A percentile compares a stretch with the other conserved stretches of the same genome.
Evolutionary conservation across 2,797 vertebrate genomes (phyloP).

Genomic region (Prunella strophiata): DNA sequence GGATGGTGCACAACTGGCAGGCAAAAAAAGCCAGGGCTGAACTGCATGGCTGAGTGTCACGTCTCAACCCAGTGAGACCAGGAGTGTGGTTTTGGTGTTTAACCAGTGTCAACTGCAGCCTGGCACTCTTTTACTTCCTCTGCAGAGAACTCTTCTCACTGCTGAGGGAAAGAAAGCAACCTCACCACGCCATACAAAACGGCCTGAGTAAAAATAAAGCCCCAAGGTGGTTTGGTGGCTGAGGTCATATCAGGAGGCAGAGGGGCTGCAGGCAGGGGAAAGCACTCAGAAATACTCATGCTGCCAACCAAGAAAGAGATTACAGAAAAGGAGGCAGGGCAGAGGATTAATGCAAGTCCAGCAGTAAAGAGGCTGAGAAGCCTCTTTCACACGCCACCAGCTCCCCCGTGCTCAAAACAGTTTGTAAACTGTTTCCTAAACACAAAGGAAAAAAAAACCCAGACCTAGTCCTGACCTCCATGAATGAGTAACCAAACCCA

Average conservation of each 20-base stretch:
- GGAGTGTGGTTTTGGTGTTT: conserved; percentile 89
- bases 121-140: conserved; percentile 93
- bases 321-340: conserved; percentile 19
- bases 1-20: conserved; percentile 33
- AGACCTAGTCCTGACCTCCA: conserved; percentile 52
- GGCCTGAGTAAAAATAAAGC: conserved; percentile 76
- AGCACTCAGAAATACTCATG: conserved; percentile 43
- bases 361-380: conserved; percentile 7
- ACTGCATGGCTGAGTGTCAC: conserved; percentile 87
- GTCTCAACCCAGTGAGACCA: conserved; percentile 84
- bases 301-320: conserved; percentile 64
- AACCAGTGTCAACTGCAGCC: conserved; percentile 89
- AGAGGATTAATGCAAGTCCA: neutral
- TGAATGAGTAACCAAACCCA: conserved; percentile 58
- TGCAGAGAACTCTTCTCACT: conserved; percentile 69
- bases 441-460: conserved; percentile 42
- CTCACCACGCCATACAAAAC: conserved; percentile 76
- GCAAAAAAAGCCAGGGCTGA: conserved; percentile 50
- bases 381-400: conserved; percentile 42
- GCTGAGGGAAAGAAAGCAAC: conserved; percentile 83
- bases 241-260: conserved; percentile 61
- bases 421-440: conserved; percentile 69
- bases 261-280: conserved; percentile 48
- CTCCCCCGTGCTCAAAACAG: conserved; percentile 23
- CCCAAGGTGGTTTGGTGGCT: conserved; percentile 83